phyloP scores from a whole-genome alignment of 1,140 invertebrate species.

The Cherax quadricarinatus region DNA sequence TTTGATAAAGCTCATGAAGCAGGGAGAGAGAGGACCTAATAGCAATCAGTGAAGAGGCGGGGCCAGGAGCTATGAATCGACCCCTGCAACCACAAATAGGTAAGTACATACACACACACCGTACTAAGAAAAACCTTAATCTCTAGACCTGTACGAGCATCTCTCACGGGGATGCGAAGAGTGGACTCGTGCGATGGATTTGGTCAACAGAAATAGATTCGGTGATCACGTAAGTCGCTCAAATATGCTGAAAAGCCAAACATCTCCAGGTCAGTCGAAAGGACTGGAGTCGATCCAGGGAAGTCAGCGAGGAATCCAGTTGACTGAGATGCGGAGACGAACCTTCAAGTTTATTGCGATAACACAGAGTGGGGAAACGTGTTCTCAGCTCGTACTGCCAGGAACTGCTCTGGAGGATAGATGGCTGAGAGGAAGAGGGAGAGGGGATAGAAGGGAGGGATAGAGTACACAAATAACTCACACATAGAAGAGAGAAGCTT shows the following conservation, averaged over 20 bases:
- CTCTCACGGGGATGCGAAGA: background rate
- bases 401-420: background rate
- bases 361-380: slow-evolving; percentile 4
- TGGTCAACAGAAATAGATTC: slow-evolving; percentile 14
- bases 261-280: background rate
- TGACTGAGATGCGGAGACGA: background rate
- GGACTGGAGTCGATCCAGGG: background rate
- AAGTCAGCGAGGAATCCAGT: background rate
- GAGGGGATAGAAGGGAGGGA: background rate
- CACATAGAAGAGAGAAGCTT: too few species aligned
- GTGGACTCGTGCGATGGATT: background rate
- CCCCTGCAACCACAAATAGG: too few species aligned
- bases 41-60: too few species aligned
- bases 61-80: too few species aligned
- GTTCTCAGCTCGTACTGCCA: background rate
- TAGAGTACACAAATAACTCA: too few species aligned
- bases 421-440: background rate
- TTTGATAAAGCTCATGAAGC: too few species aligned
- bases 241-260: background rate
- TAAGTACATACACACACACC: background rate
- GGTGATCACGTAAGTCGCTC: background rate
- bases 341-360: background rate
- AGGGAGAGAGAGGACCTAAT: too few species aligned
- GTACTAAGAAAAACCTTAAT: too few species aligned
- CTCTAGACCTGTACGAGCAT: too few species aligned